These are phyloP conservation scores for Opisthograptis luteolata DNA, from an alignment of 2,888 invertebrate species.

Conservation along the genomic window DNA sequence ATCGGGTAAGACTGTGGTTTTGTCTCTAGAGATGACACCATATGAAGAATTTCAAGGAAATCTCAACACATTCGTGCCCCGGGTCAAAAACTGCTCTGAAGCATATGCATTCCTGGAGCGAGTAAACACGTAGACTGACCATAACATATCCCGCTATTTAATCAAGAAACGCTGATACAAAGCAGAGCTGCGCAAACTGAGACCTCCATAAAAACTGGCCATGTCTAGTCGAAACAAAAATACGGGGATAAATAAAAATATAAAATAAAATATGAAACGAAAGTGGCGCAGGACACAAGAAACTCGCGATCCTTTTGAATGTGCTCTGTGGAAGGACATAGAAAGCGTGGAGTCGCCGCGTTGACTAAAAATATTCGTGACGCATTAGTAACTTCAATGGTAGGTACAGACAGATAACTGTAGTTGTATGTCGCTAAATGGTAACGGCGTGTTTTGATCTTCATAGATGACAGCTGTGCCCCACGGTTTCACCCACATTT, in stretches of 20 bases:
- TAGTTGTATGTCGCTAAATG: no score
- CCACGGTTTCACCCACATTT: no score
- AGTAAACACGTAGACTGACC: constrained; percentile 1
- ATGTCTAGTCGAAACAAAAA: constrained; percentile 77
- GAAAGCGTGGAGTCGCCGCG: constrained; percentile 48
- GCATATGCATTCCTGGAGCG: background rate
- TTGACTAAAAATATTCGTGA: background rate
- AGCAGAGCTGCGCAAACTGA: constrained; percentile 38
- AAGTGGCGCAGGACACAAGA: constrained; percentile 80
- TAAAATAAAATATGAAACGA: constrained; percentile 82
- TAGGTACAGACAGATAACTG: no score
- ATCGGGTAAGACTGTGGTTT: no score
- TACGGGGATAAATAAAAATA: constrained; percentile 79
- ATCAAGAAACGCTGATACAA: constrained; percentile 52
- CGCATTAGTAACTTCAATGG: no score
- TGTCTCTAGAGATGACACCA: no score
- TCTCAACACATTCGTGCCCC: no score
- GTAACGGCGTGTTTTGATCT: no score
- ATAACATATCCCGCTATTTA: constrained; percentile 22
- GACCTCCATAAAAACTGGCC: constrained; percentile 64
- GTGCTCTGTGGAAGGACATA: constrained; percentile 60
- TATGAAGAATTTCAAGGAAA: no score
- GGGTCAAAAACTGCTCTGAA: background rate
- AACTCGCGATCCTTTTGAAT: constrained; percentile 80
- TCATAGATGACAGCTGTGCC: no score